Percentiles rank a stretch among this genome's conserved stretches.
These are phyloP conservation scores for Sphecodes monilicornis DNA, from an alignment of 2,888 invertebrate genomes.

Conservation along the genomic window DNA sequence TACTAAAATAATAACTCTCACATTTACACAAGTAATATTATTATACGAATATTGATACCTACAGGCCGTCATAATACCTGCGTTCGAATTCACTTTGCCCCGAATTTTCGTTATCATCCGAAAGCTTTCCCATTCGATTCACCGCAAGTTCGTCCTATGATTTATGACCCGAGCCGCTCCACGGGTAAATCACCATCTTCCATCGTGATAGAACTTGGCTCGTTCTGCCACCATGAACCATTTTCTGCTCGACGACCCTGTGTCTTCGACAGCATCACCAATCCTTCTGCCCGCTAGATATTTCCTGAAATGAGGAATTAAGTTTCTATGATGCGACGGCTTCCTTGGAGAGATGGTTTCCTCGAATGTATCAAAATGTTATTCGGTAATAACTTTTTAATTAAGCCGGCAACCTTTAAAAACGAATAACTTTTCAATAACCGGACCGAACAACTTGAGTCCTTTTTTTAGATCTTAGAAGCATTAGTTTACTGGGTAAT, in stretches of 20 bases:
- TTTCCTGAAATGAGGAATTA: conserved; percentile 45
- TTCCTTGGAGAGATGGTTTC: background rate
- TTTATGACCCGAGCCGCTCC: conserved; percentile 50
- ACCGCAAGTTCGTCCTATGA: conserved; percentile 43
- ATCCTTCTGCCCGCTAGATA: conserved; percentile 34
- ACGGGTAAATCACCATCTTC: conserved; percentile 59
- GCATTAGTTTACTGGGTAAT: too few relatives aligned
- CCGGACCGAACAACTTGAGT: too few relatives aligned
- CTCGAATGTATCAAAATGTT: background rate
- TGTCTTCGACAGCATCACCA: conserved; percentile 24
- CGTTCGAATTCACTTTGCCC: conserved; percentile 24
- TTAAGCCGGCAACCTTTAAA: too few relatives aligned
- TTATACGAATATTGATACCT: background rate
- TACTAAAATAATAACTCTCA: background rate
- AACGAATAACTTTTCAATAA: too few relatives aligned
- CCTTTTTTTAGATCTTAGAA: too few relatives aligned
- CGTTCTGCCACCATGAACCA: conserved; percentile 37
- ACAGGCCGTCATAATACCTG: background rate
- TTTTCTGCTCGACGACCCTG: conserved; percentile 27
- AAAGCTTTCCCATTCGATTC: conserved; percentile 41
- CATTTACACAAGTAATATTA: background rate
- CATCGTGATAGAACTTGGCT: conserved; percentile 57
- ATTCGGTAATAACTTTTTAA: background rate
- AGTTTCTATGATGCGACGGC: conserved; percentile 25
- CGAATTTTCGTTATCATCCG: conserved; percentile 45